phyloP scores from a whole-genome alignment of 2,888 invertebrate genomes.

The Choristoneura rosaceana region DNA sequence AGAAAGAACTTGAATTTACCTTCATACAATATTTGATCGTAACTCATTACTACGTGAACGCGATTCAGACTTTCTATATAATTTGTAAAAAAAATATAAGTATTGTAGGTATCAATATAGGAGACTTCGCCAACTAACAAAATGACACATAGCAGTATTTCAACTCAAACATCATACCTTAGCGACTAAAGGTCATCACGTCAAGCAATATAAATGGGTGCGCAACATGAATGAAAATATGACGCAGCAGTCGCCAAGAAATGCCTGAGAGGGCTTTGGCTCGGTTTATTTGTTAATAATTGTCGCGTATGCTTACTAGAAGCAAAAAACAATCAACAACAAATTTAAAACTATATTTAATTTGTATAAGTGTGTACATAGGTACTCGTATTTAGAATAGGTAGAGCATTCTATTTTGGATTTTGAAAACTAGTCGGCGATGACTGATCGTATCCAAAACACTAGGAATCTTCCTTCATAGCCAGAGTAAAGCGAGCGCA shows the following conservation, averaged over 20 bases:
- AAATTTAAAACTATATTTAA: neutral
- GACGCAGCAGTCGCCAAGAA: neutral
- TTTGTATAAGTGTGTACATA: too few relatives aligned
- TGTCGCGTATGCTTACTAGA: neutral
- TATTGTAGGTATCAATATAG: neutral
- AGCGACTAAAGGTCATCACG: neutral
- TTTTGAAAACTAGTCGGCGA: constrained; percentile 1
- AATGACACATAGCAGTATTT: neutral
- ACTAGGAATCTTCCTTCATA: neutral
- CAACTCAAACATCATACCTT: neutral
- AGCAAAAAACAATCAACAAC: neutral
- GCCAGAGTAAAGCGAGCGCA: neutral
- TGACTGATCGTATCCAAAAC: neutral
- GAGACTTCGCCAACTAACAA: neutral
- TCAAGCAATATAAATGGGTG: neutral
- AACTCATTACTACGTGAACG: neutral
- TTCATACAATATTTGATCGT: neutral
- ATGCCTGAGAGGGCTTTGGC: neutral
- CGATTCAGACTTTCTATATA: too few relatives aligned
- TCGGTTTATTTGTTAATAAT: neutral
- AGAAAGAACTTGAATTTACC: neutral
- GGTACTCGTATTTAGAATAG: neutral
- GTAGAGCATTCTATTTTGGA: neutral
- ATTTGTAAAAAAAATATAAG: neutral
- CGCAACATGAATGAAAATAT: neutral